A percentile compares a stretch with the other conserved stretches of the same genome.
phyloP scores from a whole-genome alignment of 2,797 vertebrate genomes.

The Geotrypetes seraphini region DNA sequence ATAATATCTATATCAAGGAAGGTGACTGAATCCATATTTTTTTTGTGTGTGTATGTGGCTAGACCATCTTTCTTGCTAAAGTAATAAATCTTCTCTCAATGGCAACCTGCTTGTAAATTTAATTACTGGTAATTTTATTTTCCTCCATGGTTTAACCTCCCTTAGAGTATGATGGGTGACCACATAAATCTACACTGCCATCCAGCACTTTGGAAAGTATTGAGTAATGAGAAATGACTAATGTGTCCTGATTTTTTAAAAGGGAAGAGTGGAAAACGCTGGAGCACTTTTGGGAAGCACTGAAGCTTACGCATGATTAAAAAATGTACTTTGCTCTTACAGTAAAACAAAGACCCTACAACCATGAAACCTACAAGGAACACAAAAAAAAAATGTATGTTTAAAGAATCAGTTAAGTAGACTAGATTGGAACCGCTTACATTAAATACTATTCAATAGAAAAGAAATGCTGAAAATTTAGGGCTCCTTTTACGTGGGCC shows the following conservation, averaged over 20 bases:
- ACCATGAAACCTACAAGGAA: too few relatives aligned
- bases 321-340: too few relatives aligned
- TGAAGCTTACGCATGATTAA: background rate
- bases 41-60: constrained; percentile 25
- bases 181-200: constrained; percentile 54
- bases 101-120: constrained; percentile 60
- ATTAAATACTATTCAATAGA: too few relatives aligned
- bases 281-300: constrained; percentile 5
- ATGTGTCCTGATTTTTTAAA: constrained; percentile 23
- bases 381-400: too few relatives aligned
- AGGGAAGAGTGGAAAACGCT: constrained; percentile 22
- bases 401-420: too few relatives aligned
- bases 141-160: constrained; percentile 60
- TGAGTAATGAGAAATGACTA: constrained; percentile 28
- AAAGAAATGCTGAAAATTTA: too few relatives aligned
- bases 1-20: constrained; percentile 34
- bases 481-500: too few relatives aligned
- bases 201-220: constrained; percentile 34
- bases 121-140: constrained; percentile 72
- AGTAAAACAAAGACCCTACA: too few relatives aligned
- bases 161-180: constrained; percentile 36
- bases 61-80: constrained; percentile 36
- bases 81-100: constrained; percentile 54
- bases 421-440: too few relatives aligned
- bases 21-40: too few relatives aligned